Conservation (phyloP, 2,888 invertebrate genomes). For the Drosophila picticornis region DNA sequence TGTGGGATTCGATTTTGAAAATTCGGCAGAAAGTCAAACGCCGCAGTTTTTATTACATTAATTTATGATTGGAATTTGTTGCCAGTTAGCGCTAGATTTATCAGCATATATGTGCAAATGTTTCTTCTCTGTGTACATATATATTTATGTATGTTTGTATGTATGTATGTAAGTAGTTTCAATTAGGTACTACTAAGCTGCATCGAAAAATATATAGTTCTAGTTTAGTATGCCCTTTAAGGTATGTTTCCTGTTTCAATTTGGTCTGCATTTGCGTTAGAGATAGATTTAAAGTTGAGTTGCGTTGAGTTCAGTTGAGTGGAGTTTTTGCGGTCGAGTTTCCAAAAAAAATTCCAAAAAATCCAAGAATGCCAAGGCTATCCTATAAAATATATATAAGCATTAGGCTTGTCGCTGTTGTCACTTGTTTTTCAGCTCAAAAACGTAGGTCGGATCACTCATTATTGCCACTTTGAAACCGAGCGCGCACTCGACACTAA, state of each 20-base stretch:
- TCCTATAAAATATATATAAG: constrained; percentile 1
- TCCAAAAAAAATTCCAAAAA: constrained; percentile 32
- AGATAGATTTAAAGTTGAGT: constrained; percentile 34
- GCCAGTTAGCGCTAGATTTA: constrained; percentile 67
- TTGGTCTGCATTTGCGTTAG: constrained; percentile 55
- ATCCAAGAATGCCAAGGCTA: neutral
- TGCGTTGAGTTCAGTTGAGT: constrained; percentile 28
- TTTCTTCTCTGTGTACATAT: constrained; percentile 14
- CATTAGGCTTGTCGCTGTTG: constrained; percentile 1
- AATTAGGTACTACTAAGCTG: constrained; percentile 41
- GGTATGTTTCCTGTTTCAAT: constrained; percentile 46
- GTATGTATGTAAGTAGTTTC: constrained; percentile 23
- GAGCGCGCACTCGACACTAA: constrained; percentile 47
- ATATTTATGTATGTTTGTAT: neutral
- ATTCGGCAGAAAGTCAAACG: constrained; percentile 59
- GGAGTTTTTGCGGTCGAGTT: constrained; percentile 14
- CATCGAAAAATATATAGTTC: constrained; percentile 62
- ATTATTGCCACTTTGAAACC: constrained; percentile 63
- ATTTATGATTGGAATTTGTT: constrained; percentile 74
- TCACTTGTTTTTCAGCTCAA: constrained; percentile 5
- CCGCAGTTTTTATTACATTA: constrained; percentile 65
- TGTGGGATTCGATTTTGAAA: constrained; percentile 10
- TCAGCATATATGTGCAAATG: constrained; percentile 27
- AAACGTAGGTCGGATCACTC: constrained; percentile 25
- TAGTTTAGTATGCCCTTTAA: constrained; percentile 16